Evolutionary conservation across 2,113 vertebrate species (phyloP).

Genomic region (Oreotragus oreotragus): DNA sequence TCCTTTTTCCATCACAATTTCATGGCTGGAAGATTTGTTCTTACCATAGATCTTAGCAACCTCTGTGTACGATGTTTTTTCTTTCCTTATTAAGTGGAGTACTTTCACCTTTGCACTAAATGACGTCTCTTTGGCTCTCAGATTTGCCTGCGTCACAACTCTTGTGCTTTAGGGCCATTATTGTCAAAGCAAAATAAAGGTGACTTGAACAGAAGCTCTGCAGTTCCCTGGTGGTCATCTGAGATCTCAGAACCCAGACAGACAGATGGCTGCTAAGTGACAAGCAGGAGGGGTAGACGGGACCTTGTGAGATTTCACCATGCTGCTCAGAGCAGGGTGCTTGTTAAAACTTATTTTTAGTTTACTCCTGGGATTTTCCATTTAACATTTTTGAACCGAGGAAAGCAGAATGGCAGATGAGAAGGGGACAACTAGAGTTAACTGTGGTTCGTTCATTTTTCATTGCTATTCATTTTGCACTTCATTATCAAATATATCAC

Average conservation of each 20-base stretch:
- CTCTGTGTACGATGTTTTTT: not conserved
- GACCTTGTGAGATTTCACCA: not conserved
- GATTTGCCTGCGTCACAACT: not conserved
- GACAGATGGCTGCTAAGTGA: not conserved
- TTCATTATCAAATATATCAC: not conserved
- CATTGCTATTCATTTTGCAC: not conserved
- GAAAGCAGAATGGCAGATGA: not conserved
- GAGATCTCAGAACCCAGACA: not conserved
- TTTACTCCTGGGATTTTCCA: not conserved
- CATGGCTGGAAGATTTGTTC: not conserved
- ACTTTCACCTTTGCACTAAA: not conserved
- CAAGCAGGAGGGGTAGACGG: not conserved
- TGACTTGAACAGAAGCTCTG: not conserved
- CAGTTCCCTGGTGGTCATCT: too few relatives aligned
- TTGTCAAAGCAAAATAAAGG: not conserved
- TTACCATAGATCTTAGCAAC: not conserved
- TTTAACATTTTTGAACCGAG: not conserved
- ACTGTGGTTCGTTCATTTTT: not conserved
- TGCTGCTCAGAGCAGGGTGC: not conserved
- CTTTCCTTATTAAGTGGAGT: not conserved
- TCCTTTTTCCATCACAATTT: not conserved
- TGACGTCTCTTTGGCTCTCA: not conserved
- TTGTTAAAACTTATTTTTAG: not conserved
- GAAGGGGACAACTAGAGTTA: not conserved
- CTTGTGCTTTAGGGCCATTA: not conserved